A percentile compares a stretch with the other conserved stretches of the same genome.
phyloP scores from a whole-genome alignment of 2,888 invertebrate genomes.

The Synanthedon andrenaeformis region DNA sequence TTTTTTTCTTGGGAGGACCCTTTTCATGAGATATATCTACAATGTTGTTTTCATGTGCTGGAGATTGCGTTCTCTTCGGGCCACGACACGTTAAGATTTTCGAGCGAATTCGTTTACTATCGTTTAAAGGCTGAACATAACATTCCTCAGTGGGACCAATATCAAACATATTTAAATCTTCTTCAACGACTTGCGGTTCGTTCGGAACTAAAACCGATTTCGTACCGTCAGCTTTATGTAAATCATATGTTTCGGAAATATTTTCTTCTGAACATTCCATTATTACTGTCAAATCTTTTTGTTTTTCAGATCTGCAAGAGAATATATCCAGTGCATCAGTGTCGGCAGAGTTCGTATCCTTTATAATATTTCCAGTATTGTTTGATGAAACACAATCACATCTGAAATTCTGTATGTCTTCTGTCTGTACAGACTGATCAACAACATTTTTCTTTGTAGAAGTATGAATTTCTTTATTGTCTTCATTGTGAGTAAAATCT shows the following conservation, averaged over 20 bases:
- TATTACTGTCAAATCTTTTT: slow-evolving; percentile 9
- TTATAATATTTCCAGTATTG: slow-evolving; percentile 7
- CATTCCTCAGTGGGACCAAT: slow-evolving; percentile 39
- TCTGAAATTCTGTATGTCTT: slow-evolving; percentile 2
- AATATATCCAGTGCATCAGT: slow-evolving; percentile 16
- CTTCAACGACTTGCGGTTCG: slow-evolving; percentile 17
- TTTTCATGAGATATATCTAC: slow-evolving; percentile 20
- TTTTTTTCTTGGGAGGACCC: slow-evolving; percentile 32
- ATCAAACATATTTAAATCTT: slow-evolving; percentile 46
- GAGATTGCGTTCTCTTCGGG: slow-evolving; percentile 18
- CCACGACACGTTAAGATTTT: slow-evolving; percentile 33
- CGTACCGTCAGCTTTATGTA: slow-evolving; percentile 1
- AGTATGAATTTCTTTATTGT: slow-evolving; percentile 45
- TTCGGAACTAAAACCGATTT: slow-evolving; percentile 1
- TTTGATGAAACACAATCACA: too few species aligned
- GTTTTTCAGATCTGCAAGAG: slow-evolving; percentile 17
- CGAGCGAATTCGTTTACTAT: slow-evolving; percentile 30
- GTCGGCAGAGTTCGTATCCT: slow-evolving; percentile 54
- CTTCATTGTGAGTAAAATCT: slow-evolving; percentile 45
- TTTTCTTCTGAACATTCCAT: too few species aligned
- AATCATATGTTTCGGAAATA: neutral
- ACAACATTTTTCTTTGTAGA: slow-evolving; percentile 20
- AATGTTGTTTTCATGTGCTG: slow-evolving; percentile 32
- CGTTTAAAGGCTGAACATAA: slow-evolving; percentile 28
- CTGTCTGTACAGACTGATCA: slow-evolving; percentile 6